A percentile compares a stretch with the other conserved stretches of the same genome.
Evolutionary conservation across 1,140 invertebrate species (phyloP).

Genomic region (Chrysomallon squamiferum): DNA sequence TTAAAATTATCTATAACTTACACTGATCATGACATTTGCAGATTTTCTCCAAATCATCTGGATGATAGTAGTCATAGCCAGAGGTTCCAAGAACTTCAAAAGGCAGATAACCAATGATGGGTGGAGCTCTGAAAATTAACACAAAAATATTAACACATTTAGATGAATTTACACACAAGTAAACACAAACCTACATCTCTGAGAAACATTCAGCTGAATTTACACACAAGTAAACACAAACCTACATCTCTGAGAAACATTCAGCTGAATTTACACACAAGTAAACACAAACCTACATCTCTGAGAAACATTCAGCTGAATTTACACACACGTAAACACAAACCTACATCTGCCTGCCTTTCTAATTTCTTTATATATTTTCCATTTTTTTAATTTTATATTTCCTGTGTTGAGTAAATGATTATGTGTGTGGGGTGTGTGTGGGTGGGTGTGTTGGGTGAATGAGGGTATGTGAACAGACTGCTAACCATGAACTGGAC

Average conservation of each 20-base stretch:
- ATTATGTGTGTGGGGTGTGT: too few relatives aligned
- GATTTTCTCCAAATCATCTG: constrained; percentile 90
- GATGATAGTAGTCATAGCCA: constrained; percentile 94
- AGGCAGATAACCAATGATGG: constrained; percentile 92
- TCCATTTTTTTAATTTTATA: too few relatives aligned
- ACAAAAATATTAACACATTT: not conserved
- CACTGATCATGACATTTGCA: constrained; percentile 85
- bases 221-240: not conserved
- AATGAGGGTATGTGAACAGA: too few relatives aligned
- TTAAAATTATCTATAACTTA: too few relatives aligned
- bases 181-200: not conserved
- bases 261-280: not conserved
- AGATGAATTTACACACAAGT: not conserved
- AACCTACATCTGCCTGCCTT: not conserved
- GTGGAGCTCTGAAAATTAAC: constrained; percentile 74
- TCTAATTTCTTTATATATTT: too few relatives aligned
- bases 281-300: not conserved
- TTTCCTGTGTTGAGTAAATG: too few relatives aligned
- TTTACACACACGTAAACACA: not conserved
- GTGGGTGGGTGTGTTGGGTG: too few relatives aligned
- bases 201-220: not conserved
- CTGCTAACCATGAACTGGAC: too few relatives aligned
- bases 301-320: not conserved
- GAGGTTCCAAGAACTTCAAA: constrained; percentile 95
- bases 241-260: not conserved